Base-by-base conservation (phyloP, 2,888 invertebrate genomes). In the Drosophila fungiperda region DNA sequence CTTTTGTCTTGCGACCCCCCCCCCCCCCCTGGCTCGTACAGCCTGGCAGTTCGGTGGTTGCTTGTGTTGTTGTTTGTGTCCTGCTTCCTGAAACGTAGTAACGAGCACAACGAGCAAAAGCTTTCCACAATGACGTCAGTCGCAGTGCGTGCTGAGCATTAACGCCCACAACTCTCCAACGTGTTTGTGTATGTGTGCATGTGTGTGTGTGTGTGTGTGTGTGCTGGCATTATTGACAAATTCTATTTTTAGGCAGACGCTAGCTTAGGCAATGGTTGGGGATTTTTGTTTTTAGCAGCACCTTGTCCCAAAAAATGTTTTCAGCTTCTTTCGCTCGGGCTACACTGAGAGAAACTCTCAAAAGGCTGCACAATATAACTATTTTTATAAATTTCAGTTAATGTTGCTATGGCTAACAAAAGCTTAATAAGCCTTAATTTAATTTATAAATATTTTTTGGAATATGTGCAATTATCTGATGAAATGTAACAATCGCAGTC, bases 91-190 rank as follows among this genome's bases (percentile, higher is more conserved):
- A 78, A 85, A 77, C 87, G 87, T 90, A 89, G 89, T 87, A 90
- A 90, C 68, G 68, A 68, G 68, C 67, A 49, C 69, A 68, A 15
- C 80, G 50, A 61, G 69, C 77, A 55, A 60, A 71, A 91, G 92
- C 91, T 91, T 84, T 87, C 20, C 53, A 80, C 86, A 83, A 90
- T 91, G 91, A 91, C 91, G 91, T 91, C 91, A 91, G 77, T 67
- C 11, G 82, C 83, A 78, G 78, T 79, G 78, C 68, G 72, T 82
- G 59, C 20, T 36, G 57, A 67, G 57, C 68, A 73, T 60, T 60
- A 63, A 66, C 83, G 62, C 83, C 87, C 85, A 87, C 82, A 76
- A 52, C 55, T 57, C 35, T 61, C 9, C 53, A 53, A 9, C 23
- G 48, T 57, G 59, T 50, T 33, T 66, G 63, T 66, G 73, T 62